Percentiles rank a stretch among this genome's conserved stretches.
Conservation (phyloP, 2,888 invertebrate genomes). For the Ophion ellenae region DNA sequence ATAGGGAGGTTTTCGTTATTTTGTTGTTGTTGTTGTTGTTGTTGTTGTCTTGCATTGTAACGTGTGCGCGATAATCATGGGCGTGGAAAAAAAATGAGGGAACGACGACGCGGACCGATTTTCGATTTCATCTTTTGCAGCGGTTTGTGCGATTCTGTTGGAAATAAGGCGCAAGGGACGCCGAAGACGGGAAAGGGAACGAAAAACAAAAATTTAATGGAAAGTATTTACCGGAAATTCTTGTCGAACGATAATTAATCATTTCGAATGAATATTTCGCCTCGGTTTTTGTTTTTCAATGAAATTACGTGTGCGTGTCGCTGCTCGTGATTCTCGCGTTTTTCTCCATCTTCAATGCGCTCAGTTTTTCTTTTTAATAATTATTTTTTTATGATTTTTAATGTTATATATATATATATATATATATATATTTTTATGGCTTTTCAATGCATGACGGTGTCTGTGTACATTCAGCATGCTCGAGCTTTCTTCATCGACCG, state of each 20-base stretch:
- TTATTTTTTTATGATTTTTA: neutral
- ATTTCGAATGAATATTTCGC: conserved; percentile 30
- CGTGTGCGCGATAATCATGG: conserved; percentile 29
- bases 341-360: conserved; percentile 47
- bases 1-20: conserved; percentile 45
- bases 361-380: conserved; percentile 10
- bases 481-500: neutral
- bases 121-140: conserved; percentile 5
- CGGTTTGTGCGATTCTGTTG: conserved; percentile 14
- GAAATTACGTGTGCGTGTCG: conserved; percentile 56
- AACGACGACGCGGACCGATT: conserved; percentile 10
- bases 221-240: neutral
- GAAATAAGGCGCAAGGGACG: conserved; percentile 6
- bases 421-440: too few relatives aligned
- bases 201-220: neutral
- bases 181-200: conserved; percentile 8
- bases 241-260: conserved; percentile 17
- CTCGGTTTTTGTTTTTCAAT: conserved; percentile 34
- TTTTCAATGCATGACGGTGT: conserved; percentile 47
- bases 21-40: conserved; percentile 11
- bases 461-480: conserved; percentile 7
- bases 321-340: conserved; percentile 34
- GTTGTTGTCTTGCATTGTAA: conserved; percentile 43
- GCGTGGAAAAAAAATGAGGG: conserved; percentile 12
- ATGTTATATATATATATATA: conserved; percentile 31